Percentiles rank a stretch among this genome's conserved stretches.
These are phyloP conservation scores for Platycheirus rosarum DNA, from an alignment of 2,888 invertebrate species.

Conservation along the genomic window DNA sequence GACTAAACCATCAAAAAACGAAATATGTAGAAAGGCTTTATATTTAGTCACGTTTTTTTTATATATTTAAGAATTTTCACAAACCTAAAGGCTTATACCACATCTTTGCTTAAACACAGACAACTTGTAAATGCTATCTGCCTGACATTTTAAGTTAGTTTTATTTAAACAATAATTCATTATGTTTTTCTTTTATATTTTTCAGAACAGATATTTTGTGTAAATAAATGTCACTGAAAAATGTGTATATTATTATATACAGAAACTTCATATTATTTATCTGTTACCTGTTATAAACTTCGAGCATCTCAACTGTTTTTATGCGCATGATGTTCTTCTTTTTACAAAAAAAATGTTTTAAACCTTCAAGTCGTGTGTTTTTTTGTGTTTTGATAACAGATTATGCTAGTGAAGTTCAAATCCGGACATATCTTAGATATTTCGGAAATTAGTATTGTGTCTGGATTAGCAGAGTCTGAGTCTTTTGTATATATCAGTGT, in stretches of 20 bases:
- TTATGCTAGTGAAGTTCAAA: too few relatives aligned
- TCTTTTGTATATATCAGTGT: too few relatives aligned
- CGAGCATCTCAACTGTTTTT: background rate
- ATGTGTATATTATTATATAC: background rate
- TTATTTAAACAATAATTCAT: conserved; percentile 45
- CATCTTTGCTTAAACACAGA: conserved; percentile 51
- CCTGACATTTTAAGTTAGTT: conserved; percentile 17
- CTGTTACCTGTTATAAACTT: conserved; percentile 5
- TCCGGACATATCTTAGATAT: too few relatives aligned
- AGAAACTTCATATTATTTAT: conserved; percentile 13
- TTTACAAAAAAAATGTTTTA: background rate
- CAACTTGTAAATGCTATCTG: conserved; percentile 49
- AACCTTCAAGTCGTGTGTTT: background rate
- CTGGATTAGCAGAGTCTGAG: too few relatives aligned
- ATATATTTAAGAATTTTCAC: conserved; percentile 19
- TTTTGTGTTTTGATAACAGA: too few relatives aligned
- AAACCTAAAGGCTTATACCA: conserved; percentile 38
- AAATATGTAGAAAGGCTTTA: too few relatives aligned
- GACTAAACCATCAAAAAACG: conserved; percentile 40
- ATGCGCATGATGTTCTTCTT: background rate
- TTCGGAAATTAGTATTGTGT: too few relatives aligned
- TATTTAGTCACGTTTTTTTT: too few relatives aligned
- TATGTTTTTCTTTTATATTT: background rate
- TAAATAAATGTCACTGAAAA: background rate
- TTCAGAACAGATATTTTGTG: conserved; percentile 64